Percentiles rank a stretch among this genome's conserved stretches.
Evolutionary conservation across 2,888 invertebrate species (phyloP).

Genomic region (Idaea aversata): DNA sequence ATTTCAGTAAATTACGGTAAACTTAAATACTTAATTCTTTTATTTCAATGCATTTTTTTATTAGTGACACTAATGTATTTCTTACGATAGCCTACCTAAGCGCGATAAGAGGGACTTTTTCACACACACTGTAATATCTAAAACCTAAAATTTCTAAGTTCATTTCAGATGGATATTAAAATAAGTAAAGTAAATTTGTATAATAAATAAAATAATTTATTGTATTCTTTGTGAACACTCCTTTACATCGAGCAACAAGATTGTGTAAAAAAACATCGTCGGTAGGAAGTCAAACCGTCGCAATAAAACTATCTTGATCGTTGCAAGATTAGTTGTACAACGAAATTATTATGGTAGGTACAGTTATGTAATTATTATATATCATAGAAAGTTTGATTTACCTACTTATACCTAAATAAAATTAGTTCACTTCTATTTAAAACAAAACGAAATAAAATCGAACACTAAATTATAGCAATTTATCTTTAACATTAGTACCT

Average conservation of each 20-base stretch:
- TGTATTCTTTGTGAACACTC: constrained; percentile 47
- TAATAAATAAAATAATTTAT: constrained; percentile 13
- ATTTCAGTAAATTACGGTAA: too few relatives aligned
- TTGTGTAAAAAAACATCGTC: constrained; percentile 80
- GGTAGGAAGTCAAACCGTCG: constrained; percentile 75
- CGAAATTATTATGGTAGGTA: constrained; percentile 15
- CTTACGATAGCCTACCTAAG: too few relatives aligned
- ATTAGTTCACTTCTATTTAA: not conserved
- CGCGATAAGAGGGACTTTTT: too few relatives aligned
- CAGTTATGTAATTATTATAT: constrained; percentile 14
- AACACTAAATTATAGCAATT: too few relatives aligned
- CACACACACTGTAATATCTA: too few relatives aligned
- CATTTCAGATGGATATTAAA: too few relatives aligned
- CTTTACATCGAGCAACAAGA: constrained; percentile 75
- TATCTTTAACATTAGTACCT: too few relatives aligned
- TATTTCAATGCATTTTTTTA: too few relatives aligned
- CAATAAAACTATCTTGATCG: constrained; percentile 60
- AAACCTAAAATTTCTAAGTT: too few relatives aligned
- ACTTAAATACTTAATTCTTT: too few relatives aligned
- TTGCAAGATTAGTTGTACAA: constrained; percentile 31
- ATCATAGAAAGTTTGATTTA: not conserved
- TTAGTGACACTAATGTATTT: too few relatives aligned
- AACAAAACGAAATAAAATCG: too few relatives aligned
- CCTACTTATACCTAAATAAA: constrained; percentile 2
- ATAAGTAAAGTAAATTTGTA: not conserved